Percentiles rank a stretch among this genome's conserved stretches.
Evolutionary conservation across 2,113 vertebrate genomes (phyloP).

Genomic region (Lasiurus cinereus): DNA sequence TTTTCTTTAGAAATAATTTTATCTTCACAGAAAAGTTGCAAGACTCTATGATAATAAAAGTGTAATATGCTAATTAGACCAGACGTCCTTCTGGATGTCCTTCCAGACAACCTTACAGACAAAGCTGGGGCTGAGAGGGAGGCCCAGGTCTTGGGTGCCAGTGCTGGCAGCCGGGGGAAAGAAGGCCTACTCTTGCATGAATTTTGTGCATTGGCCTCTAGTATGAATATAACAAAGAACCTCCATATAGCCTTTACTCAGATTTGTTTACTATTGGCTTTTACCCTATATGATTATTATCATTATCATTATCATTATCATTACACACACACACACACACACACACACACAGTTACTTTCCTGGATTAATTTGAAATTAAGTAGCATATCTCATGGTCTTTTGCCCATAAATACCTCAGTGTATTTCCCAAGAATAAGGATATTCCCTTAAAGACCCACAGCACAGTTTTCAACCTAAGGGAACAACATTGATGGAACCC

Average conservation of each 20-base stretch:
- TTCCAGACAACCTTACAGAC: too few relatives aligned
- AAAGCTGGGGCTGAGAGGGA: too few relatives aligned
- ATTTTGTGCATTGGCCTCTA: too few relatives aligned
- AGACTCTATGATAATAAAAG: not conserved
- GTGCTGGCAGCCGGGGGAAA: too few relatives aligned
- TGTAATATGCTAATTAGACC: too few relatives aligned
- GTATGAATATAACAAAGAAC: slow-evolving; percentile 8
- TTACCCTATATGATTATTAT: not conserved
- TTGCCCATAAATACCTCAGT: not conserved
- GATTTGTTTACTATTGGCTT: not conserved
- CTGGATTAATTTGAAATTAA: slow-evolving; percentile 13
- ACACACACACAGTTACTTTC: not conserved
- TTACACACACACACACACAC: too few relatives aligned
- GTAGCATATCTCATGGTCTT: not conserved
- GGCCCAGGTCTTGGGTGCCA: too few relatives aligned
- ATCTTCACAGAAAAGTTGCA: not conserved
- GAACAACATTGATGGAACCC: not conserved
- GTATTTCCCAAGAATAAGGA: not conserved
- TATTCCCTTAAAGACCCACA: not conserved
- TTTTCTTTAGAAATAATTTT: slow-evolving; percentile 16
- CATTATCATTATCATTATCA: not conserved
- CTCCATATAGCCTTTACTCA: not conserved
- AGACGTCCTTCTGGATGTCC: too few relatives aligned
- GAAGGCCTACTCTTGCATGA: too few relatives aligned
- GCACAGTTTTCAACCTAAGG: not conserved